These are phyloP conservation scores for Tenthredo livida DNA, from an alignment of 2,888 invertebrate species.

Conservation along the genomic window DNA sequence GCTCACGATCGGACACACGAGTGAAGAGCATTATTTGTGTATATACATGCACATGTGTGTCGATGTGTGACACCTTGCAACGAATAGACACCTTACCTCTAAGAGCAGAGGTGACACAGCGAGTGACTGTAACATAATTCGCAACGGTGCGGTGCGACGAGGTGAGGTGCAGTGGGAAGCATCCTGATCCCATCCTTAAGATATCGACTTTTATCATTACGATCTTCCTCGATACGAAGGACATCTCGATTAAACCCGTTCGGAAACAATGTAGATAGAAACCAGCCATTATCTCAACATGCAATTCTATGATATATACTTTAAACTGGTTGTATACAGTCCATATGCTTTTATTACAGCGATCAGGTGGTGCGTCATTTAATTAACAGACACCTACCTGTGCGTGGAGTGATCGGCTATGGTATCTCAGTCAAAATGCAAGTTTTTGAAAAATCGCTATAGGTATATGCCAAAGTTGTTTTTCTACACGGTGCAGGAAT, in stretches of 20 bases:
- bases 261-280: conserved; percentile 67
- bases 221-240: conserved; percentile 72
- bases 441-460: too few species aligned
- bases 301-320: neutral
- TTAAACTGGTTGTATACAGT: neutral
- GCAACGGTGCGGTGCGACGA: neutral
- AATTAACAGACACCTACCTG: too few species aligned
- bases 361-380: neutral
- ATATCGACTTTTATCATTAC: conserved; percentile 72
- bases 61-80: conserved; percentile 15
- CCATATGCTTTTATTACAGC: neutral
- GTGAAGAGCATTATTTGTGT: neutral
- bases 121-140: conserved; percentile 39
- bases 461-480: too few species aligned
- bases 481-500: too few species aligned
- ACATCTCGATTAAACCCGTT: conserved; percentile 75
- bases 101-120: conserved; percentile 22
- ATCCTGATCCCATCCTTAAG: conserved; percentile 68
- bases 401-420: too few species aligned
- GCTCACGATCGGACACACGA: conserved; percentile 25
- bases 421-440: too few species aligned
- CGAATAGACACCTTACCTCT: conserved; percentile 2
- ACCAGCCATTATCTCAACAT: neutral
- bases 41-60: neutral
- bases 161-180: conserved; percentile 8